Percentiles rank a stretch among this genome's conserved stretches.
Evolutionary conservation across 2,113 vertebrate species (phyloP).

Genomic region (Prionailurus viverrinus): DNA sequence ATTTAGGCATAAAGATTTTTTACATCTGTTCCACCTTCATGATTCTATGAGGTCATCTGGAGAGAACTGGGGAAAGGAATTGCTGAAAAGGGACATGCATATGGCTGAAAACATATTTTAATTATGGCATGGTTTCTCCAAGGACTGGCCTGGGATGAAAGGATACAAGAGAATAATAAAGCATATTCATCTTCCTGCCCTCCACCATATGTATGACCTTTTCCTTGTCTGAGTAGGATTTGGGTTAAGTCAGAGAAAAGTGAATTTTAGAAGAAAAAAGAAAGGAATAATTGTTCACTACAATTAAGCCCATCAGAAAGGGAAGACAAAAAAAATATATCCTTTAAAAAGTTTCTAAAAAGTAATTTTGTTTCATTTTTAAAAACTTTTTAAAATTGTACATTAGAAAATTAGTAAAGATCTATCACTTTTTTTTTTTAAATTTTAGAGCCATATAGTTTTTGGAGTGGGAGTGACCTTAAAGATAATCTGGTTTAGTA

Average conservation of each 20-base stretch:
- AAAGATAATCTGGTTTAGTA: background rate
- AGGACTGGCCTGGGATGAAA: background rate
- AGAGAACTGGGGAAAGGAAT: background rate
- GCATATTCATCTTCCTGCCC: background rate
- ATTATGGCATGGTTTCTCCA: background rate
- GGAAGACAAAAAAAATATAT: background rate
- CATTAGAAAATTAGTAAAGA: constrained; percentile 1
- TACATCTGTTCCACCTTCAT: background rate
- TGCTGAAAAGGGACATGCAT: background rate
- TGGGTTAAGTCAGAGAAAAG: constrained; percentile 29
- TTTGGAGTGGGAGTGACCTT: background rate
- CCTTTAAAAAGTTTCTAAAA: background rate
- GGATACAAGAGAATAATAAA: background rate
- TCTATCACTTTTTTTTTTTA: background rate
- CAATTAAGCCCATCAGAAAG: constrained; percentile 18
- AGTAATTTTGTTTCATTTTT: background rate
- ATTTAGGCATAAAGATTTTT: background rate
- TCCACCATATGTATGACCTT: background rate
- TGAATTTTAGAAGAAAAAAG: background rate
- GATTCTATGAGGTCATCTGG: background rate
- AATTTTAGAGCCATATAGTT: background rate
- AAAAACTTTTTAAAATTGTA: constrained; percentile 3
- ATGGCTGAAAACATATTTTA: background rate
- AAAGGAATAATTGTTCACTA: background rate
- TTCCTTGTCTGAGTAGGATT: background rate